Conservation (phyloP, 2,888 invertebrate genomes). For the Cremastinae sp. region DNA sequence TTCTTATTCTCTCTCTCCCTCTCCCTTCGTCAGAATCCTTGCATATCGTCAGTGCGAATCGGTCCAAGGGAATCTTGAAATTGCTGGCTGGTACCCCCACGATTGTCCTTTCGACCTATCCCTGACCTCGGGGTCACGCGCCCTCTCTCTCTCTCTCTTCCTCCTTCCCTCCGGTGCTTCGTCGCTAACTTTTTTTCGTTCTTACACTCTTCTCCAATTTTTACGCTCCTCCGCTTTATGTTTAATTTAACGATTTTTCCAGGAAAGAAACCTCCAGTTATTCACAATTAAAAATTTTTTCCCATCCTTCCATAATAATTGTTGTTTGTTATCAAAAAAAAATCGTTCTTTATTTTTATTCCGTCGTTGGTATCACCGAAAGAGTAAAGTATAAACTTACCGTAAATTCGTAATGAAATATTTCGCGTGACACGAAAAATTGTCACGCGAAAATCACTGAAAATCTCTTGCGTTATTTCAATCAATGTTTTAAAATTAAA, state of each 20-base stretch:
- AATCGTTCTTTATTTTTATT: no score
- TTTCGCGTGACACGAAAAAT: no score
- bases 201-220: constrained; percentile 5
- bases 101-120: constrained; percentile 54
- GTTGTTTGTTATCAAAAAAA: no score
- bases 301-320: no score
- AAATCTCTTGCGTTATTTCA: no score
- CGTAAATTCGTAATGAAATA: no score
- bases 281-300: no score
- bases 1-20: background rate
- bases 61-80: constrained; percentile 11
- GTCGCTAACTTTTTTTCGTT: no score
- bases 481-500: background rate
- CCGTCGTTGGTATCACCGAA: no score
- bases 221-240: background rate
- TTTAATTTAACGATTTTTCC: background rate
- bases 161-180: background rate
- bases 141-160: background rate
- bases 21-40: background rate
- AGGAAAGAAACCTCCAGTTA: no score
- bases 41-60: background rate
- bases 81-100: background rate
- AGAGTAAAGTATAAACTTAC: no score
- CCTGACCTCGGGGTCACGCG: constrained; percentile 37
- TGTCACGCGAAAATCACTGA: no score